Evolutionary conservation across 2,113 vertebrate genomes (phyloP), one percentile per base, ranked within the genome.

Genomic region (Periophthalmodon schlosseri): DNA sequence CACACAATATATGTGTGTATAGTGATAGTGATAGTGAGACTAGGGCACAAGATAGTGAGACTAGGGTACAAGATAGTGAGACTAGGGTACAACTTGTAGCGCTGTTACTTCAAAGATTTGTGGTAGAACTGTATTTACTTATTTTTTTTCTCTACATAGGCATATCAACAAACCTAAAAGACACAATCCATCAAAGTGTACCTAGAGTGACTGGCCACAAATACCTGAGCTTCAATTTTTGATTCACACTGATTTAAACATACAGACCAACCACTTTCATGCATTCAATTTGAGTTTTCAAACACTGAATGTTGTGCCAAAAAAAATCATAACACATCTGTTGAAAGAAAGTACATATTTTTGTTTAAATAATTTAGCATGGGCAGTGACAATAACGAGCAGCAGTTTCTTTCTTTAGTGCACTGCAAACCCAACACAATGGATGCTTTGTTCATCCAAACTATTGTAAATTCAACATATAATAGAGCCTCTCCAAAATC

Each of bases 341-440:
- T 8, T 28, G 21, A 2, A 61, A 33, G 15, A 63, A 15, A n/a
- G 63, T n/a, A 36, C 34, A 39, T 44, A 11, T 65, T 44, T n/a
- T 65, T 44, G 18, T 65, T 10, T 39, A 36, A 64, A 39, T 65
- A 44, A 65, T 65, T 64, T 18, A 64, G 33, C 20, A 36, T 21
- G 34, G 18, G 34, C 63, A 21, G 18, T 18, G 5, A 65, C 20
- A 39, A 44, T 36, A 65, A 65, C 11, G 20, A 65, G 36, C 63
- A 18, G 9, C 33, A 36, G 44, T 12, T 65, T 68, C 21, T 58
- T 58, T 47, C 20, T 68, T 47, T 49, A 49, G 36, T 23, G 12
- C 52, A 56, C 52, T 60, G 24, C 21, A 73, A 60, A 66, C 58
- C 6, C 16, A 24, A 65, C 33, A 84, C 75, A 83, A 79, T 72